These are phyloP conservation scores for Steatocranus sp. DNA, from an alignment of 2,797 vertebrate genomes.

Conservation along the genomic window DNA sequence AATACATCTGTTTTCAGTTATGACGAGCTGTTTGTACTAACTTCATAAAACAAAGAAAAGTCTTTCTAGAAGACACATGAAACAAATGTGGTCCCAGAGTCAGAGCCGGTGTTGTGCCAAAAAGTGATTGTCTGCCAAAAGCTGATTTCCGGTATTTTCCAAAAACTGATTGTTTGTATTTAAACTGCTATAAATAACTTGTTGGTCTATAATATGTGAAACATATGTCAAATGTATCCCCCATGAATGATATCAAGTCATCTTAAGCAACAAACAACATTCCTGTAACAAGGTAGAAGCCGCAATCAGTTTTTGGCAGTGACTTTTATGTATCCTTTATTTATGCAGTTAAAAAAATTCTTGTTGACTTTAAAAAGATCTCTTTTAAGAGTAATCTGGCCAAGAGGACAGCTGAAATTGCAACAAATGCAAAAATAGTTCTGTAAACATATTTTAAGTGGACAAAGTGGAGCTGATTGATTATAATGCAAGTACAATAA, in stretches of 20 bases:
- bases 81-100: no score
- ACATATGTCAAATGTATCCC: neutral
- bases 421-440: neutral
- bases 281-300: neutral
- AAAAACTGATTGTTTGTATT: neutral
- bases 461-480: neutral
- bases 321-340: neutral
- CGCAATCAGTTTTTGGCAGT: neutral
- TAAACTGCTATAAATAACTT: neutral
- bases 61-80: neutral
- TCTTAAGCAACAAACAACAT: neutral
- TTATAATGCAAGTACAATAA: neutral
- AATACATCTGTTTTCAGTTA: neutral
- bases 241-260: neutral
- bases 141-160: neutral
- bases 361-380: neutral
- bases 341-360: neutral
- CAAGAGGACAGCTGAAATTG: neutral
- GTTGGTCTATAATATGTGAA: neutral
- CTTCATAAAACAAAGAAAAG: neutral
- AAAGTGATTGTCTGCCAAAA: neutral
- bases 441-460: neutral
- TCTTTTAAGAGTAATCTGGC: fast-evolving
- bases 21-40: neutral
- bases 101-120: neutral